Base-by-base conservation (phyloP, 2,888 invertebrate genomes). In the Fragum whitleyi region DNA sequence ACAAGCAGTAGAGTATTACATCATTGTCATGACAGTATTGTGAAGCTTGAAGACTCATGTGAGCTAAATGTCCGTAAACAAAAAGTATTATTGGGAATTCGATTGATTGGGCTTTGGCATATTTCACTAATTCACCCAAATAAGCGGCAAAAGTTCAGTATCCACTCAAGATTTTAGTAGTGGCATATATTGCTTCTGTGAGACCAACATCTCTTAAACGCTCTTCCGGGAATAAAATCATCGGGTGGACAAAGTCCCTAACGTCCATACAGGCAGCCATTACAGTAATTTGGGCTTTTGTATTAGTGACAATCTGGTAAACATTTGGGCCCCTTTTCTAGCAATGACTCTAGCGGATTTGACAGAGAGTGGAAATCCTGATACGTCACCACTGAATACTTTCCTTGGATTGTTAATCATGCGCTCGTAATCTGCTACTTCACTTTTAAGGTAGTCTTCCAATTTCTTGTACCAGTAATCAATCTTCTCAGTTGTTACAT, bases 151-250 rank as follows among this genome's bases (percentile, higher is more conserved):
- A 5, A 67, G 26, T 7, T 78, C 80, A 0, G 67, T 21, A 26
- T 81, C 70, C 83, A 86, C n/a, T 78, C 83, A 78, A 86, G 21
- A 55, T 74, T 21, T 75, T 47, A 0, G 74, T 57, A 1, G 14
- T 57, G 2, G 55, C 77, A 29, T 73, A 81, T 5, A 59, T 68
- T 14, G 83, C 82, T 2, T 74, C 80, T 5, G 11, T 21, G 9
- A 86, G 11, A n/a, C 74, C 79, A 26, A 67, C 47, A 51, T 85
- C 53, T 6, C 72, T 2, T 5, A 85, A 65, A 21, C 77, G 59
- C 19, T 81, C 57, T n/a, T 80, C 84, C 16, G 86, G 83, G 68
- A 67, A 74, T 14, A 80, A 9, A 36, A 84, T 80, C 51, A 86
- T 19, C 3, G 74, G 80, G 1, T 69, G 74, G 3, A 74, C 19